phyloP scores from a whole-genome alignment of 2,113 vertebrate genomes.

The Hypanus sabinus region DNA sequence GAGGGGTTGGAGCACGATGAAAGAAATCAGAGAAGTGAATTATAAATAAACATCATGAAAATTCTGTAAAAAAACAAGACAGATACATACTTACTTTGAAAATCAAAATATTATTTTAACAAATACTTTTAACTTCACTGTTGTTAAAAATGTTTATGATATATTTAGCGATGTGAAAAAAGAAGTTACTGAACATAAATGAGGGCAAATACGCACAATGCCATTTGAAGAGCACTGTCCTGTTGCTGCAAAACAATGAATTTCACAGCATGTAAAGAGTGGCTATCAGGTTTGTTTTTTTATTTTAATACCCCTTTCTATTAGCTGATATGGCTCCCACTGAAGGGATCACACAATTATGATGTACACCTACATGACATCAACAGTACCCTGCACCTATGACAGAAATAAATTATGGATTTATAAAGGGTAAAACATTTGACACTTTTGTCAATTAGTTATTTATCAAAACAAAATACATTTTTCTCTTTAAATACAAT shows the following conservation, averaged over 20 bases:
- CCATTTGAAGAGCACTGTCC: background rate
- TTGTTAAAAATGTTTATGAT: background rate
- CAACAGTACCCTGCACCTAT: background rate
- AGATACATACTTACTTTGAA: background rate
- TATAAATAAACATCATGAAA: background rate
- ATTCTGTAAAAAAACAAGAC: background rate
- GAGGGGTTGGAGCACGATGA: too few species aligned
- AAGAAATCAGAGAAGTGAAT: constrained; percentile 5
- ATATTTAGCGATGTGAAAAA: background rate
- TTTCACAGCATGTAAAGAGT: too few species aligned
- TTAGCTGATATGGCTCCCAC: background rate
- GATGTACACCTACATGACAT: background rate
- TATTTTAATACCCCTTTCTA: background rate
- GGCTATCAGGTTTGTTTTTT: background rate
- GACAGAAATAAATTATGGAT: background rate
- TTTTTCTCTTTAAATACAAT: background rate
- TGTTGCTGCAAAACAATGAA: too few species aligned
- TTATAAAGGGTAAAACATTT: background rate
- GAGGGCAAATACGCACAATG: background rate
- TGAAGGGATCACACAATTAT: background rate
- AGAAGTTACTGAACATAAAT: background rate
- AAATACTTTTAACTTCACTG: background rate
- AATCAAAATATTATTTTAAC: background rate
- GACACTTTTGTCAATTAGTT: background rate
- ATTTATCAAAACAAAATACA: background rate